These are phyloP conservation scores for Sapajus apella DNA, from an alignment of 2,113 vertebrate genomes.

Conservation along the genomic window DNA sequence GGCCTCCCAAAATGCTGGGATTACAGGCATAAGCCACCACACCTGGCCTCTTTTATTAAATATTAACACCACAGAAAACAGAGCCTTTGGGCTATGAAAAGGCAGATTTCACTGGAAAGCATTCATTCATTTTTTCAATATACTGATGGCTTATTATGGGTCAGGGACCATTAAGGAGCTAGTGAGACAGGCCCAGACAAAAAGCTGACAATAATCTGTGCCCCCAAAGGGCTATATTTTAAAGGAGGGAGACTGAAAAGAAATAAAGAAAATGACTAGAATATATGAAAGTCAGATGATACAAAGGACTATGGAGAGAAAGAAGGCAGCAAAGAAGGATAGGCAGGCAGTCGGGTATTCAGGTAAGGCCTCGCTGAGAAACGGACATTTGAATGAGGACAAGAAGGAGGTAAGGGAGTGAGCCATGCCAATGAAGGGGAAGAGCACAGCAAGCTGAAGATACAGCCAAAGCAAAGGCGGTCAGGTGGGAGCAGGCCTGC, in stretches of 20 bases:
- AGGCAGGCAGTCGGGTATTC: not conserved
- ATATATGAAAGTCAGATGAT: not conserved
- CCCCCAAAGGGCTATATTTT: not conserved
- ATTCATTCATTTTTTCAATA: not conserved
- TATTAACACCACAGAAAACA: conserved; percentile 22
- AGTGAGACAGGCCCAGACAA: not conserved
- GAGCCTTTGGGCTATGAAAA: not conserved
- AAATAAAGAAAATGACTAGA: not conserved
- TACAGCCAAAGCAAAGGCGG: rapidly evolving
- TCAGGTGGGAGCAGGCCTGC: not conserved
- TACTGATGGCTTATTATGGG: not conserved
- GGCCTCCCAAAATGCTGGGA: too few species aligned
- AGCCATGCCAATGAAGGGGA: rapidly evolving
- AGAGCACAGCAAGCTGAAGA: not conserved
- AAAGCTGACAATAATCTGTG: conserved; percentile 13
- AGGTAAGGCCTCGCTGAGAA: not conserved
- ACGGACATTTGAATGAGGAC: not conserved
- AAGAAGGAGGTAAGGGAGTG: not conserved
- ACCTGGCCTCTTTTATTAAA: not conserved
- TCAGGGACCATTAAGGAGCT: not conserved
- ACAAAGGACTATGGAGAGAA: not conserved
- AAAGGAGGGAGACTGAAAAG: not conserved
- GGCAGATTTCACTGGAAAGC: not conserved
- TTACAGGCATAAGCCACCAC: too few species aligned
- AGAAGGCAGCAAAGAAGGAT: not conserved